Evolutionary conservation across 2,113 vertebrate genomes (phyloP), one percentile per base, ranked within the genome.

Genomic region (Marmota flaviventris): DNA sequence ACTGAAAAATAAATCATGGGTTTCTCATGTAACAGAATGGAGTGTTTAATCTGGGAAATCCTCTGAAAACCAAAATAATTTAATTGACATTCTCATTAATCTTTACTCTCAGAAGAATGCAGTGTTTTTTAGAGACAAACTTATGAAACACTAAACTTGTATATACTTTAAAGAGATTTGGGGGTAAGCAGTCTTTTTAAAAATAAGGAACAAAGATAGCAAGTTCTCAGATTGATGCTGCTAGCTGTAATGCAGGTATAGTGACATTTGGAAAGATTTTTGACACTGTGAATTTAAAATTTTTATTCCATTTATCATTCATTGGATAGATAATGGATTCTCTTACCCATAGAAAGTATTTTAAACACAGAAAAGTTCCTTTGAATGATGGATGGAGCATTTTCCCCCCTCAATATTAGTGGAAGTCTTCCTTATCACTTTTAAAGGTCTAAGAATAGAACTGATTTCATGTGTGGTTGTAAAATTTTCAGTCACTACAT

Each of bases 141-240:
- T 53, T 85, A 58, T 65, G 65, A 84, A 92, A 97, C 95, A 89
- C 37, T 48, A 93, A 95, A 63, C 32, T 93, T 94, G 18, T 65
- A n/a, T 58, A 58, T 16, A 45, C 24, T 22, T 16, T 51, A 34
- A 27, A 70, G 76, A 89, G 39, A 95, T 22, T 72, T 69, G 4
- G 83, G 45, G 29, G 39, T 89, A 94, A 76, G 48, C 39, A 70
- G 39, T 9, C 1, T 90, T 92, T 58, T 89, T 95, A 92, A 86
- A 90, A 86, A 48, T 75, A 65, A 90, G 51, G 45, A 58, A 72
- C 5, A 88, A 39, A 94, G 58, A 24, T 32, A 85, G 18, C 8
- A 58, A 65, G 16, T 37, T 34, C 25, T 39, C 58, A 27, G 16
- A 75, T 24, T 85, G 51, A 75, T 37, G 48, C 48, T 22, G 56